A percentile compares a stretch with the other conserved stretches of the same genome.
Conservation (phyloP, 1,140 invertebrate genomes). For the Tribolium castaneum region DNA sequence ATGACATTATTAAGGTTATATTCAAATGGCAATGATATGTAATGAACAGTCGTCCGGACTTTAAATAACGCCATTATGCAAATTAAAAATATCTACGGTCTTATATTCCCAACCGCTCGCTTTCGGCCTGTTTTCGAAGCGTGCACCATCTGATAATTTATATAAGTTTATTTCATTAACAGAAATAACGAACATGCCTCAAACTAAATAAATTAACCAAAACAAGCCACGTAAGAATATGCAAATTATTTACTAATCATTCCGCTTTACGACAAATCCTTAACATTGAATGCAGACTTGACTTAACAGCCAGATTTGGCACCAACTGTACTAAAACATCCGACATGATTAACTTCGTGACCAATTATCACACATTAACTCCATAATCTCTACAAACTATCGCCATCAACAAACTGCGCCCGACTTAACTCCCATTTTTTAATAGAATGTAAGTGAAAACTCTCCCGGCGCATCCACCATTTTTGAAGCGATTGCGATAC, state of each 20-base stretch:
- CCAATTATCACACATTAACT: slow-evolving; percentile 42
- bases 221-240: not conserved
- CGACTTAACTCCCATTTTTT: not conserved
- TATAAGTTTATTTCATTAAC: slow-evolving; percentile 15
- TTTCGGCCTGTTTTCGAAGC: slow-evolving; percentile 27
- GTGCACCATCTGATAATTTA: not conserved
- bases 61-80: slow-evolving; percentile 41
- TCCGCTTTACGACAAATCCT: not conserved
- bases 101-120: not conserved
- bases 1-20: slow-evolving; percentile 39
- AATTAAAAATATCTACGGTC: slow-evolving; percentile 37
- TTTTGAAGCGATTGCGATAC: not conserved
- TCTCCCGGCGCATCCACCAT: not conserved
- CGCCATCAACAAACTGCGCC: slow-evolving; percentile 20
- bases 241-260: not conserved
- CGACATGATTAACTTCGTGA: slow-evolving; percentile 31
- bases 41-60: slow-evolving; percentile 39
- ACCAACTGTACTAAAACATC: slow-evolving; percentile 18
- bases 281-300: not conserved
- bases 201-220: not conserved
- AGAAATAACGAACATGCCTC: not conserved
- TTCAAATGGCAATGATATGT: slow-evolving; percentile 40
- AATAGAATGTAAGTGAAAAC: not conserved
- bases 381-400: slow-evolving; percentile 36
- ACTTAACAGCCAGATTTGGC: slow-evolving; percentile 13